Evolutionary conservation across 2,797 vertebrate species (phyloP), one percentile per base, ranked within the genome.

Genomic region (Vipera latastei): DNA sequence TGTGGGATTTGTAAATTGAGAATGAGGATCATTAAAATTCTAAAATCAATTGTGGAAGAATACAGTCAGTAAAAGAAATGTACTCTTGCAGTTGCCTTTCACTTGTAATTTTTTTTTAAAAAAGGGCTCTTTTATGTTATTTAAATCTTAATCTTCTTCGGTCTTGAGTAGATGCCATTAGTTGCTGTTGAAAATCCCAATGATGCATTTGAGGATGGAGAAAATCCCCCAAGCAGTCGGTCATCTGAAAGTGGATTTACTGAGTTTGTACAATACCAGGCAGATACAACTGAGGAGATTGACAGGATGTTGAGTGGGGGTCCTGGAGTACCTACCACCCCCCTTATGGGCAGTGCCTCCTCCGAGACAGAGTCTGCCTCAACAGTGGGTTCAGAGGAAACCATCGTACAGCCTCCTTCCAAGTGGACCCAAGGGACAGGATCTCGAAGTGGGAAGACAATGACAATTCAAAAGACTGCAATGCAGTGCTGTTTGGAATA

Each of bases 401-500:
- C 98, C 11, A 11, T 98, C 65, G 95, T 98, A 25, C 97, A 97
- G 53, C 95, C 95, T 78, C 93, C 96, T 78, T 97, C 96, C 1
- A 0, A 90, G 51, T 90, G 93, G 85, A 88, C 97, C 91, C 97
- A 97, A 63, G 97, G 96, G 28, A 78, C 97, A 86, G 93, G 97
- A 90, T 25, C 96, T 38, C 98, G 92, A 0, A 95, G 97, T 93
- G 97, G 97, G 94, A 99, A 98, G 94, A 89, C 69, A 4, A 56
- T 60, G 51, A 95, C 98, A 0, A 95, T 98, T 96, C 99, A 99
- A 92, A 99, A 99, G 97, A 99, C 99, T 4, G 98, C 99, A 95
- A 99, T 99, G 99, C 99, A 99, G 97, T 98, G 98, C 97, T 99
- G 99, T 96, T 96, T 99, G 96, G 99, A 99, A 95, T 99, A 99